phyloP scores from a whole-genome alignment of 2,797 vertebrate species.

The Sebastes vulpes region DNA sequence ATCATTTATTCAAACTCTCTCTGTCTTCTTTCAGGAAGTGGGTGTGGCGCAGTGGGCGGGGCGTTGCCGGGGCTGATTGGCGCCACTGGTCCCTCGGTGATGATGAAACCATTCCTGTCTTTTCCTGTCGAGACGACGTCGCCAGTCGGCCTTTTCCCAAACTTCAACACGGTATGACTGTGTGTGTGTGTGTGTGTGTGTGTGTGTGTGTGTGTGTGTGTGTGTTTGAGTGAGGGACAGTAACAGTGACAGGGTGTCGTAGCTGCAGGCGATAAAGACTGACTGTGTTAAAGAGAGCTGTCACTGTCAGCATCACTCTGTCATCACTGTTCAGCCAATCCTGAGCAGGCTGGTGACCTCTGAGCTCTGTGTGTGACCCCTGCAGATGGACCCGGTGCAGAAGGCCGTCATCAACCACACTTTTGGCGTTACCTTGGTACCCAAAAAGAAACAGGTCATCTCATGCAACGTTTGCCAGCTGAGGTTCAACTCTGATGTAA shows the following conservation, averaged over 20 bases:
- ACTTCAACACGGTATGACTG: slow-evolving; percentile 94
- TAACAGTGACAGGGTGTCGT: slow-evolving; percentile 9
- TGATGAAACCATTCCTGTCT: slow-evolving; percentile 96
- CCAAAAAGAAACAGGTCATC: slow-evolving; percentile 96
- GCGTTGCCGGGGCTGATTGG: slow-evolving; percentile 89
- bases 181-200: slow-evolving; percentile 1
- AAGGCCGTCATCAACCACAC: slow-evolving; percentile 99
- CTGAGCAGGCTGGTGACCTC: slow-evolving; percentile 25
- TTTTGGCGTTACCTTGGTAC: slow-evolving; percentile 94
- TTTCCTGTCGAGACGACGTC: slow-evolving; percentile 92
- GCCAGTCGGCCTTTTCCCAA: slow-evolving; percentile 95
- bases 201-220: slow-evolving; percentile 11
- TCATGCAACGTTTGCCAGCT: slow-evolving; percentile 97
- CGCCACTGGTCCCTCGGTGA: slow-evolving; percentile 87
- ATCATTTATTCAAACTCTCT: slow-evolving; percentile 5
- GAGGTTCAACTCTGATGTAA: slow-evolving; percentile 97
- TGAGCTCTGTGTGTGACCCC: slow-evolving; percentile 53
- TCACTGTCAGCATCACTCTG: slow-evolving; percentile 14
- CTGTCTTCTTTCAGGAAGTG: slow-evolving; percentile 85
- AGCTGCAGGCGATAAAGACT: not conserved
- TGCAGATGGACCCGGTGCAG: slow-evolving; percentile 99
- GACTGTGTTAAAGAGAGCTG: slow-evolving; percentile 13
- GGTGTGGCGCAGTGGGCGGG: slow-evolving; percentile 83
- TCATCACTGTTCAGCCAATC: not conserved
- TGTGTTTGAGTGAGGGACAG: slow-evolving; percentile 8